Conservation (phyloP, 2,113 vertebrate genomes). For the Gadus chalcogrammus region DNA sequence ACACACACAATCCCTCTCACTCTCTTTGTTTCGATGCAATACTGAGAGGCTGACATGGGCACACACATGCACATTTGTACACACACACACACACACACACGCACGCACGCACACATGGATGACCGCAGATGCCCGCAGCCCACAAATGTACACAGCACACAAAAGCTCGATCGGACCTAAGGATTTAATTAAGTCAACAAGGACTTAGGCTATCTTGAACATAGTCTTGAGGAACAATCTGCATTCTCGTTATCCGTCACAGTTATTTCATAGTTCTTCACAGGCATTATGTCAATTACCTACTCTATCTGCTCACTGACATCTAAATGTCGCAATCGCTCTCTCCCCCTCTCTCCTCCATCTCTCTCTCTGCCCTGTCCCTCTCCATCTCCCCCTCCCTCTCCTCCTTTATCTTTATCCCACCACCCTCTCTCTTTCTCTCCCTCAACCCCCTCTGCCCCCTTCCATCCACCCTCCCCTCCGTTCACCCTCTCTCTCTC, state of each 20-base stretch:
- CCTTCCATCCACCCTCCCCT: conserved; percentile 25
- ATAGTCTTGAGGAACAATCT: conserved; percentile 30
- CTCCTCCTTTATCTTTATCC: conserved; percentile 5
- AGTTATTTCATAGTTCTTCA: conserved; percentile 43
- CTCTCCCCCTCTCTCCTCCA: neutral
- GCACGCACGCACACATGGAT: too few species aligned
- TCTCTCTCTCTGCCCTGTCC: conserved; percentile 19
- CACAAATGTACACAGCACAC: conserved; percentile 13
- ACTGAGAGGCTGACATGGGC: neutral
- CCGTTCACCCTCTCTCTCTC: too few species aligned
- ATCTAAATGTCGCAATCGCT: too few species aligned
- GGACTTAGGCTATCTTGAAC: conserved; percentile 53
- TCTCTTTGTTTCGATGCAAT: neutral
- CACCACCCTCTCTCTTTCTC: conserved; percentile 22
- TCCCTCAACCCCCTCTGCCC: conserved; percentile 16
- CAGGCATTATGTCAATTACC: conserved; percentile 23
- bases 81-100: neutral
- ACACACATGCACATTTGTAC: conserved; percentile 2
- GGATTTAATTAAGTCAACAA: conserved; percentile 62
- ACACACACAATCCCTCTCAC: conserved; percentile 12
- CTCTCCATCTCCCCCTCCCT: conserved; percentile 28
- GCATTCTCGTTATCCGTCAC: conserved; percentile 25
- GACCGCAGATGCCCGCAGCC: conserved; percentile 15
- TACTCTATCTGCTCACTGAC: neutral
- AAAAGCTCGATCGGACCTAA: conserved; percentile 30